Evolutionary conservation across 2,888 invertebrate genomes (phyloP).

Genomic region (Griposia aprilina): DNA sequence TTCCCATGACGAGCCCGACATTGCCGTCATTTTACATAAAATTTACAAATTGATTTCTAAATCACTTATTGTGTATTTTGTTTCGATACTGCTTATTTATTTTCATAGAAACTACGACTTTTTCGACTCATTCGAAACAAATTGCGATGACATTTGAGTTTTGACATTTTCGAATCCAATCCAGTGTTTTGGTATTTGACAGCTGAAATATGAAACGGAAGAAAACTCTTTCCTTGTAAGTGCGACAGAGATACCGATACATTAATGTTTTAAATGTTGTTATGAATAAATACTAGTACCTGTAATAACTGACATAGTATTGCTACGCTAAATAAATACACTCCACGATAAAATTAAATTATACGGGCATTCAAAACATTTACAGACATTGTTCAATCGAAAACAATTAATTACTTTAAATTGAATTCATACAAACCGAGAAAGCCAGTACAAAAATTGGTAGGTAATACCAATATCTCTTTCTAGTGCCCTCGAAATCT

Average conservation of each 20-base stretch:
- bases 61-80: slow-evolving; percentile 26
- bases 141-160: slow-evolving; percentile 41
- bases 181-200: slow-evolving; percentile 30
- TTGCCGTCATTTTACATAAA: slow-evolving; percentile 72
- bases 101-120: slow-evolving; percentile 34
- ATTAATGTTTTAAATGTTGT: slow-evolving; percentile 26
- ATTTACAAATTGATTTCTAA: neutral
- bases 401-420: neutral
- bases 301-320: neutral
- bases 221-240: neutral
- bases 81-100: slow-evolving; percentile 28
- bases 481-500: slow-evolving; percentile 20
- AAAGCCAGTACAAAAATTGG: neutral
- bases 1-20: slow-evolving; percentile 82
- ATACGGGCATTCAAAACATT: neutral
- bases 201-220: slow-evolving; percentile 20
- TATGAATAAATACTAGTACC: neutral
- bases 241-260: slow-evolving; percentile 17
- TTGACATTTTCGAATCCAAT: slow-evolving; percentile 19
- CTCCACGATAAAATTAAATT: neutral
- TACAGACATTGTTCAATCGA: neutral
- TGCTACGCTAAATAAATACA: slow-evolving; percentile 8
- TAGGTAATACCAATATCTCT: slow-evolving; percentile 40
- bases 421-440: neutral
- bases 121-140: slow-evolving; percentile 39